phyloP scores from a whole-genome alignment of 2,113 vertebrate genomes.

The Herpetotheres cachinnans region DNA sequence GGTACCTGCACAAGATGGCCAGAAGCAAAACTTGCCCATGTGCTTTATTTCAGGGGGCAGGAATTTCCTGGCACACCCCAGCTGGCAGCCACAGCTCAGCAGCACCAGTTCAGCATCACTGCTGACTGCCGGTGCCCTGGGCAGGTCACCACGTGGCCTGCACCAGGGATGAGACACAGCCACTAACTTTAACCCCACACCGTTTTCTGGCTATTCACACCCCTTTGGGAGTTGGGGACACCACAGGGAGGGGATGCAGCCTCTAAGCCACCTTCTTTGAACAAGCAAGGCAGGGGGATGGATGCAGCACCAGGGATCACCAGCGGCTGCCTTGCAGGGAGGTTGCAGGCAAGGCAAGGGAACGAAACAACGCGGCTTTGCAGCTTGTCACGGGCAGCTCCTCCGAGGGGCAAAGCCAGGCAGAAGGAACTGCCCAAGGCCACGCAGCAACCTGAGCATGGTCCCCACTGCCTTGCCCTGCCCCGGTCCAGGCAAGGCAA shows the following conservation, averaged over 20 bases:
- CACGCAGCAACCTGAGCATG: rapidly evolving
- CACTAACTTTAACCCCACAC: neutral
- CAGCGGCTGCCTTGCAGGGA: neutral
- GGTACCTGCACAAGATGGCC: neutral
- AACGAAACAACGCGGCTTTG: neutral
- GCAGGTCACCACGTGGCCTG: rapidly evolving
- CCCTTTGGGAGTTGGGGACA: neutral
- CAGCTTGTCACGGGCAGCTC: neutral
- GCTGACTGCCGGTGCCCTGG: neutral
- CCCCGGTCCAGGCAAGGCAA: neutral
- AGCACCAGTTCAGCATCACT: neutral
- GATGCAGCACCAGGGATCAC: neutral
- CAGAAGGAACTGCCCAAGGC: neutral
- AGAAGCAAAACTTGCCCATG: neutral
- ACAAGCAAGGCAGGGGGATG: neutral
- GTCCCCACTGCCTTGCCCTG: neutral
- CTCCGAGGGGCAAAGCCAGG: neutral
- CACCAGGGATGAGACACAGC: neutral
- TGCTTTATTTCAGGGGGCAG: neutral
- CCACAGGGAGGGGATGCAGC: neutral
- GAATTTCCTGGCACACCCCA: neutral
- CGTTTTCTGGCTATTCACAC: neutral
- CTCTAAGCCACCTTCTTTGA: neutral
- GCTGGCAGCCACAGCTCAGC: neutral
- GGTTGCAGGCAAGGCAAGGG: neutral